Evolutionary conservation across 2,113 vertebrate species (phyloP).

Genomic region (Glareola pratincola): DNA sequence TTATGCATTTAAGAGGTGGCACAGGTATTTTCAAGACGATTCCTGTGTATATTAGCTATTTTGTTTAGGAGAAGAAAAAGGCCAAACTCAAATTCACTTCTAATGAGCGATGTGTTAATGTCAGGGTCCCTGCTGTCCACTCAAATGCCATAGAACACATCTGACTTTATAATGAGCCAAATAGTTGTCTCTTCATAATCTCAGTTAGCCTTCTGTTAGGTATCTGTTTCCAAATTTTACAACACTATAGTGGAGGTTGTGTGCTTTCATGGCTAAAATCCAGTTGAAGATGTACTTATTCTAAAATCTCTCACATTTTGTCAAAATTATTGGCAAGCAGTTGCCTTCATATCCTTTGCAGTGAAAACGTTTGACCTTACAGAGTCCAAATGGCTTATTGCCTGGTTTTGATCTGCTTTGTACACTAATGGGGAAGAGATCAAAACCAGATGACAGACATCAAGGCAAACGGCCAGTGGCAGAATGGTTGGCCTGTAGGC

Average conservation of each 20-base stretch:
- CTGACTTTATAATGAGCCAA: slow-evolving; percentile 77
- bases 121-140: slow-evolving; percentile 72
- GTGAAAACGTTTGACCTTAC: slow-evolving; percentile 28
- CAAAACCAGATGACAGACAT: slow-evolving; percentile 64
- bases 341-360: slow-evolving; percentile 25
- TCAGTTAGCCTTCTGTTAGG: slow-evolving; percentile 73
- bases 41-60: slow-evolving; percentile 41
- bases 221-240: slow-evolving; percentile 72
- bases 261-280: slow-evolving; percentile 55
- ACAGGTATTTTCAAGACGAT: slow-evolving; percentile 44
- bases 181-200: slow-evolving; percentile 73
- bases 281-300: slow-evolving; percentile 53
- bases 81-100: slow-evolving; percentile 66
- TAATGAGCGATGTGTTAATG: slow-evolving; percentile 73
- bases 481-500: background rate
- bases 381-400: slow-evolving; percentile 48
- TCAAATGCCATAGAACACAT: slow-evolving; percentile 74
- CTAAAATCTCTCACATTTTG: slow-evolving; percentile 52
- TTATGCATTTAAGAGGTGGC: slow-evolving; percentile 8
- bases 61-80: slow-evolving; percentile 63
- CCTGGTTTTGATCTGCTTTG: slow-evolving; percentile 59
- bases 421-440: slow-evolving; percentile 49
- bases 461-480: slow-evolving; percentile 17
- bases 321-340: slow-evolving; percentile 50
- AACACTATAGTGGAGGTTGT: slow-evolving; percentile 31